Base-by-base conservation (phyloP, 1,140 invertebrate genomes). In the Drosophila pallidifrons region DNA sequence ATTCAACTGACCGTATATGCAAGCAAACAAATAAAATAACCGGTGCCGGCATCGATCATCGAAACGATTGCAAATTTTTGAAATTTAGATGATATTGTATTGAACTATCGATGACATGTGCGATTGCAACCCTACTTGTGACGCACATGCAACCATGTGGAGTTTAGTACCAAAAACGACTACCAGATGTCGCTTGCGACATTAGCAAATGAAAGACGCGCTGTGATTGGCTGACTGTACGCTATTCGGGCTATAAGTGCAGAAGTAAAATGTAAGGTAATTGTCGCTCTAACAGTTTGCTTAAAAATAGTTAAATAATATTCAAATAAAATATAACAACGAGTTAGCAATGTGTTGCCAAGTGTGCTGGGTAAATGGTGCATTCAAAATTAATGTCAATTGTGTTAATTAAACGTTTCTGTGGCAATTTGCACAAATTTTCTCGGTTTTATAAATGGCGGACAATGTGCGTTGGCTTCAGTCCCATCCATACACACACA, bases 391-490 rank as follows among this genome's bases (percentile, higher is more conserved):
- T 52, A 43, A 60, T 55, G 35, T 67, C 55, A 30, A 63, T 64
- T 45, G 43, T 75, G 35, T 57, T 38, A 51, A 70, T n/a, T 35
- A 30, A 35, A 41, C 45, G 20, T 54, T 70, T 59, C 16, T 38
- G 11, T 49, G 51, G 28, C 7, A 52, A 35, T 63, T 65, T 57
- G n/a, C 38, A 25, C 46, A 75, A 85, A 85, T 81, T 85, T 89
- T 88, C 72, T 76, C 72, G 16, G 51, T 61, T 81, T 79, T 81
- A 79, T 88, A 89, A 89, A 89, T 89, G 85, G 85, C 85, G 85
- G 85, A 90, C 85, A 89, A 89, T 89, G 85, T 90, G 85, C 86
- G 85, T 89, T 89, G 85, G 85, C 85, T 89, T 89, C 60, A 82
- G 65, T 64, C 81, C 51, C 54, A 59, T 61, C 71, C 73, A 71